Conservation (phyloP, 2,888 invertebrate genomes). For the Galerucella pusilla region DNA sequence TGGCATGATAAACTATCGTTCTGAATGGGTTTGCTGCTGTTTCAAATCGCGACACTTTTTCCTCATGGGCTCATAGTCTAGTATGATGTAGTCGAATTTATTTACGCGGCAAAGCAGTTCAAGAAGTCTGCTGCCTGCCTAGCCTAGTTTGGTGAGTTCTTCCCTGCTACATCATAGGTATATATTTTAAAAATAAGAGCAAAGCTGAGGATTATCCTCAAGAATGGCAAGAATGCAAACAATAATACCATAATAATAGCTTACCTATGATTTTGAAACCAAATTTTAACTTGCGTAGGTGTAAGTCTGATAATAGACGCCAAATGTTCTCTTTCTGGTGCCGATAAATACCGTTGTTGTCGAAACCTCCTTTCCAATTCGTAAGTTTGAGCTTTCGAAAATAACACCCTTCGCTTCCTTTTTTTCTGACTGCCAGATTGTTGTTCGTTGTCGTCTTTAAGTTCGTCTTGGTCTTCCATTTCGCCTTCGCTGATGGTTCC, state of each 20-base stretch:
- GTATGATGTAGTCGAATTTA: too few relatives aligned
- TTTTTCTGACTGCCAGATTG: slow-evolving; percentile 76
- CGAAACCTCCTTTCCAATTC: slow-evolving; percentile 94
- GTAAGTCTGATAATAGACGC: slow-evolving; percentile 95
- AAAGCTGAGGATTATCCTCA: too few relatives aligned
- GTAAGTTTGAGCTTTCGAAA: slow-evolving; percentile 97
- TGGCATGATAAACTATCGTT: too few relatives aligned
- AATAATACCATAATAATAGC: slow-evolving; percentile 23
- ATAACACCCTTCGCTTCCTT: slow-evolving; percentile 94
- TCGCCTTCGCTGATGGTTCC: slow-evolving; percentile 54
- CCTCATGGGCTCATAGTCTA: too few relatives aligned
- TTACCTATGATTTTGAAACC: slow-evolving; percentile 97
- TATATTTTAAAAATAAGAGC: too few relatives aligned
- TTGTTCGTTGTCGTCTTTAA: slow-evolving; percentile 63
- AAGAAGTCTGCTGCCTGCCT: too few relatives aligned
- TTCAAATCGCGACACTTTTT: too few relatives aligned
- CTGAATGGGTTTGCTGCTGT: too few relatives aligned
- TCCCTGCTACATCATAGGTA: too few relatives aligned
- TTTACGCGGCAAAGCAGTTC: too few relatives aligned
- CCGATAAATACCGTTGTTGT: slow-evolving; percentile 96
- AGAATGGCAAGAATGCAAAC: too few relatives aligned
- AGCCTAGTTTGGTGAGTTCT: too few relatives aligned
- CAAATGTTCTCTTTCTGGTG: slow-evolving; percentile 96
- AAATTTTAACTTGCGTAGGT: slow-evolving; percentile 98
- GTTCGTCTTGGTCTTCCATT: slow-evolving; percentile 70